A percentile compares a stretch with the other conserved stretches of the same genome.
Conservation (phyloP, 2,888 invertebrate genomes). For the Drepanosiphum platanoidis region DNA sequence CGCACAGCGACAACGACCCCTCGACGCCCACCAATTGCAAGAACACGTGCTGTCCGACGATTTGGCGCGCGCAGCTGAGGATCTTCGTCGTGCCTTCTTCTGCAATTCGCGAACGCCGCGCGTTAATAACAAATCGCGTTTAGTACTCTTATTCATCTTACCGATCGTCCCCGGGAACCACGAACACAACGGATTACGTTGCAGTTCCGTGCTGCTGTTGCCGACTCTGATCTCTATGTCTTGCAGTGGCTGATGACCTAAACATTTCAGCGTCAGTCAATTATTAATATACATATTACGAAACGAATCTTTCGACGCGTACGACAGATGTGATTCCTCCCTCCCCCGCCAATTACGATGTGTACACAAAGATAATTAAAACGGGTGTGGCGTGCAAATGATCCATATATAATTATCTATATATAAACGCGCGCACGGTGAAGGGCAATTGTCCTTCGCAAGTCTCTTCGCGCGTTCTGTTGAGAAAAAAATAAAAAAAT, state of each 20-base stretch:
- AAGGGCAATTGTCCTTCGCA: constrained; percentile 48
- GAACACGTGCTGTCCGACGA: constrained; percentile 87
- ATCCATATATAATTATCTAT: neutral
- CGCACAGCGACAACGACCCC: constrained; percentile 88
- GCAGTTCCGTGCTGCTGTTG: constrained; percentile 86
- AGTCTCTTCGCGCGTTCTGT: neutral
- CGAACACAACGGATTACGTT: constrained; percentile 89
- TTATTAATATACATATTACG: neutral
- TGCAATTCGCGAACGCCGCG: constrained; percentile 69
- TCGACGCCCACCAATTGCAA: constrained; percentile 90
- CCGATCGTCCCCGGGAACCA: constrained; percentile 93
- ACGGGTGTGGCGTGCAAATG: constrained; percentile 37
- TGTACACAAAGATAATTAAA: constrained; percentile 23
- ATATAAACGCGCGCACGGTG: no score
- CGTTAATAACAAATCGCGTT: neutral
- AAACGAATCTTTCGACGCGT: neutral
- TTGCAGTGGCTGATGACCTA: constrained; percentile 87
- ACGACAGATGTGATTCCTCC: neutral
- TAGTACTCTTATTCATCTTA: constrained; percentile 67
- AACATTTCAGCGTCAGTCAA: neutral
- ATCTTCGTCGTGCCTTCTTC: constrained; percentile 93
- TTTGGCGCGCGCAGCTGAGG: constrained; percentile 84
- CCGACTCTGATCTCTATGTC: constrained; percentile 91
- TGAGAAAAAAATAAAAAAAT: neutral
- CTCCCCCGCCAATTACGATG: constrained; percentile 12